Base-by-base conservation (phyloP, 2,888 invertebrate genomes). In the Drosophila borealis region DNA sequence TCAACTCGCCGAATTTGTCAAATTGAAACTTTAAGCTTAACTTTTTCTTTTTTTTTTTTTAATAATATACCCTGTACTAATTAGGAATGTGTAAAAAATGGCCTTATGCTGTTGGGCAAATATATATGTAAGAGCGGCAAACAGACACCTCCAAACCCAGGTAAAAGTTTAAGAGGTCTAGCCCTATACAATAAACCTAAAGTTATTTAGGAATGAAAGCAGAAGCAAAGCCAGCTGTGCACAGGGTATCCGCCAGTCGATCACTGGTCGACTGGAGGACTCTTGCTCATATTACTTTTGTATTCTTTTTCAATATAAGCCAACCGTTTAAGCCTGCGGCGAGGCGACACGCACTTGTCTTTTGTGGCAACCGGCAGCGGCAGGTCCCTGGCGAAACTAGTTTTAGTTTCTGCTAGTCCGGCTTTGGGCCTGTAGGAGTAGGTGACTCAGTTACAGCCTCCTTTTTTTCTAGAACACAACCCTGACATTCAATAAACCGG, bases 401-500 rank as follows among this genome's bases (percentile, higher is more conserved):
- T 75, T 75, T 67, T 25, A 2, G 21, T 53, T 19, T 19, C 13
- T 11, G 37, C 8, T 29, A 36, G 11, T n/a, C 17, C 37, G 57
- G 57, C 62, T 67, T 54, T 63, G 64, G 62, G 48, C 78, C 71
- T 65, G 65, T 82, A 74, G 81, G 71, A 82, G 71, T 73, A 73
- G 72, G 79, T 78, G 79, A 81, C 57, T 74, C 67, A 77, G 77
- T 63, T 59, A 56, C 29, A 57, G 61, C 65, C 74, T 62, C 59
- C 51, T 36, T 45, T 55, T 57, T 49, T 64, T 78, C 80, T 87
- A 50, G 83, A 74, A 66, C 88, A 78, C 73, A 85, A 71, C 85
- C 88, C 88, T 88, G 85, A 85, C 85, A 88, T 79, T 80, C 56
- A 63, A 19, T 48, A 45, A 64, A 73, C 64, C 60, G 55, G 68